Base-by-base conservation (phyloP, 2,888 invertebrate species). In the Trypoxylon attenuatum region DNA sequence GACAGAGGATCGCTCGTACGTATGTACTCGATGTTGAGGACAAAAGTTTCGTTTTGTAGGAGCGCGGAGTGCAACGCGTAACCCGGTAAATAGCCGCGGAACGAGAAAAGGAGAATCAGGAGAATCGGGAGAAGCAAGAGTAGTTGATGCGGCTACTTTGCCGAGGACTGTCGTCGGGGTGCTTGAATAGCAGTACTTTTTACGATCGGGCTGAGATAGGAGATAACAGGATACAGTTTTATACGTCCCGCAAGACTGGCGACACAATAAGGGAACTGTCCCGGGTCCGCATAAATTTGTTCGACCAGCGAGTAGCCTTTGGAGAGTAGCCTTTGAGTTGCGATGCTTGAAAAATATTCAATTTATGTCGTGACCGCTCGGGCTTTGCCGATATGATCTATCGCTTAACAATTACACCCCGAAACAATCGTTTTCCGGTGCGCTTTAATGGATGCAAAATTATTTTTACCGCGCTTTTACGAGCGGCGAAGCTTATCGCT, bases 341-440 rank as follows among this genome's bases (percentile, higher is more conserved):
- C 25, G 25, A 8, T 8, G n/a, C 33, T 33, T 13, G 33, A 2
- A 10, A 33, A 10, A 10, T 33, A 13, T 0, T 4, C n/a, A 33
- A 22, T 2, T 1, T 15, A 25, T 25, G 2, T 10, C 8, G 5
- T 2, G 3, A 1, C 18, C 27, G 27, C 13, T 13, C n/a, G n/a
- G n/a, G n/a, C n/a, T n/a, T n/a, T n/a, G n/a, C n/a, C 10, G 51
- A 51, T 51, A 41, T 5, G 51, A 51, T 41, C 39, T 41, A 15
- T 51, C 16, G 15, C 22, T 41, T 25, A 41, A 51, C n/a, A 23
- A 41, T 51, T 23, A 41, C 51, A 16, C 2, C 2, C 5, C 6
- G 2, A 29, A n/a, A 22, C 39, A 15, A 38, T 38, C 38, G 50
- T 18, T 39, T 39, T 21, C 38, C 22, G 13, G 16, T 22, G 38